Evolutionary conservation across 1,140 invertebrate genomes (phyloP), one percentile per base, ranked within the genome.

Genomic region (Bombus soroeensis): DNA sequence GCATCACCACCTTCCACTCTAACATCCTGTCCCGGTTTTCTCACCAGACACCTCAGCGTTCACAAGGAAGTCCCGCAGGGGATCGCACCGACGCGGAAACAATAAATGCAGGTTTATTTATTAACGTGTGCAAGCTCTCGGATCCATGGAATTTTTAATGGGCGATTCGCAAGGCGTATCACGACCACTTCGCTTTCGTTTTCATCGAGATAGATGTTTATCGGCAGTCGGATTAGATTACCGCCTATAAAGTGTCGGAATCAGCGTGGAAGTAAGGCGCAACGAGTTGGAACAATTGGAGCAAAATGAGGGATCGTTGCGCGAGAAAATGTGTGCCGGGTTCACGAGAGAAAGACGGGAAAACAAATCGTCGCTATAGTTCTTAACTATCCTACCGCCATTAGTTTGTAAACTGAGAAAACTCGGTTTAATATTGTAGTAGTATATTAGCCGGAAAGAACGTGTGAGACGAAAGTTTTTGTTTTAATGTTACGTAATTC

Each of bases 81-180:
- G 13, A 64, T n/a, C 39, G 32, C 39, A 64, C 53, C 22, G 59
- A 82, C 80, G 80, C 80, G 80, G 80, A 82, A 82, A 82, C 71
- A 82, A 82, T 82, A 82, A 82, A 82, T 37, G 81, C 57, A n/a
- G 57, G n/a, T 32, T 47, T 82, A 34, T 82, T 82, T 82, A 75
- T 82, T 82, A 82, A 82, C 81, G 34, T 47, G 28, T 37, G 53
- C 25, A 34, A 13, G n/a, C 71, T 34, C 15, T 2, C 13, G 25
- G 2, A 32, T 47, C 72, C 72, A 13, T 34, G 72, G n/a, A 32
- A 57, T 47, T 82, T 74, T 82, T 47, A 53, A 57, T 13, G 4
- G 1, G 28, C 68, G 6, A 41, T 72, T 28, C 62, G 15, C 28
- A 8, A 62, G 28, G 39, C 41, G 39, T 41, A 41, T 5, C n/a